These are phyloP conservation scores for Rhodophaea formosa DNA, from an alignment of 2,888 invertebrate species.

Conservation along the genomic window DNA sequence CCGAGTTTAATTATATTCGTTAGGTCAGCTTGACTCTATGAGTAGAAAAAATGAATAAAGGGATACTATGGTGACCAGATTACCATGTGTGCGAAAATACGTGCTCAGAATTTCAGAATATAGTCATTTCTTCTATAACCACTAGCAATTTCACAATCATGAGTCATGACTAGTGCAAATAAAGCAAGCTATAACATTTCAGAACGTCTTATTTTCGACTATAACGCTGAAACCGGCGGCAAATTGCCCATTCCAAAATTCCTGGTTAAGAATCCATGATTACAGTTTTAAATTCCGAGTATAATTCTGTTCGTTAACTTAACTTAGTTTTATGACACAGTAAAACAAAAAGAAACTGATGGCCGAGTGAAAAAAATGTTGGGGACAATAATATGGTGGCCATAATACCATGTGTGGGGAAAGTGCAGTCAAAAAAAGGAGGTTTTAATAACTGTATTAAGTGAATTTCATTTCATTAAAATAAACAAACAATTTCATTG, in stretches of 20 bases:
- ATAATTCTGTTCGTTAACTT: conserved; percentile 39
- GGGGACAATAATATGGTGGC: too few relatives aligned
- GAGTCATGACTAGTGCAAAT: conserved; percentile 14
- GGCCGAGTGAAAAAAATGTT: conserved; percentile 22
- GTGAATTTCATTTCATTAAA: too few relatives aligned
- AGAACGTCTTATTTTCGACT: conserved; percentile 43
- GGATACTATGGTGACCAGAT: too few relatives aligned
- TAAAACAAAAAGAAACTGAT: conserved; percentile 13
- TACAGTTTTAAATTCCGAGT: conserved; percentile 40
- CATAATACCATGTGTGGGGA: too few relatives aligned
- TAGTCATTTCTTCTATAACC: conserved; percentile 5
- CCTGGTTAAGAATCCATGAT: conserved; percentile 44
- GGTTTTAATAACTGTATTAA: too few relatives aligned
- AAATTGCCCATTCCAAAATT: conserved; percentile 46
- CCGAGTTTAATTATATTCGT: conserved; percentile 21
- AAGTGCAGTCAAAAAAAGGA: too few relatives aligned
- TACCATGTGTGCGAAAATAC: too few relatives aligned
- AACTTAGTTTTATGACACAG: conserved; percentile 28
- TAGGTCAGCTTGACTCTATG: conserved; percentile 31
- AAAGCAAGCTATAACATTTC: conserved; percentile 30
- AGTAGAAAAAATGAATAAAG: too few relatives aligned
- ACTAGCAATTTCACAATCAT: conserved; percentile 13
- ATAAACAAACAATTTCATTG: too few relatives aligned
- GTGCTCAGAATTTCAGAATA: background rate
- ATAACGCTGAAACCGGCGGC: conserved; percentile 37